Percentiles rank a stretch among this genome's conserved stretches.
phyloP scores from a whole-genome alignment of 2,113 vertebrate genomes.

The Abramis brama region DNA sequence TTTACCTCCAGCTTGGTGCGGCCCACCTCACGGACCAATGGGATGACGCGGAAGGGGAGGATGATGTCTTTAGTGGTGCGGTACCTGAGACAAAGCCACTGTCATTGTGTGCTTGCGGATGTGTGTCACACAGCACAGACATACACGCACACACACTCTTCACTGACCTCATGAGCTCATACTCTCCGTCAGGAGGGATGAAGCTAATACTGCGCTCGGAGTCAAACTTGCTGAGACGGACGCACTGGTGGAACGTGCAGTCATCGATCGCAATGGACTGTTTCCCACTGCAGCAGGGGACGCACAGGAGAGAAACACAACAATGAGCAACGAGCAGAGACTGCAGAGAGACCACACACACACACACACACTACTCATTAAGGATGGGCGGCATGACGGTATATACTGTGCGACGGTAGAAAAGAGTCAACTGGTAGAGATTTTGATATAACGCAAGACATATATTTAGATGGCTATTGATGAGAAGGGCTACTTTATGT shows the following conservation, averaged over 20 bases:
- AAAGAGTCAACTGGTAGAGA: not conserved
- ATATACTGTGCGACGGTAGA: not conserved
- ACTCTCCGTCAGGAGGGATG: slow-evolving; percentile 98
- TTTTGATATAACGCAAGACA: not conserved
- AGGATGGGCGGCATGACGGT: not conserved
- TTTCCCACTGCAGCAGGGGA: slow-evolving; percentile 83
- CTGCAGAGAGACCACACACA: slow-evolving; percentile 20
- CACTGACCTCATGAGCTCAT: slow-evolving; percentile 96
- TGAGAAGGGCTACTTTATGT: not conserved
- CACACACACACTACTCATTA: slow-evolving; percentile 1
- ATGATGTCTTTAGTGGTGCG: slow-evolving; percentile 99
- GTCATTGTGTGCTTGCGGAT: not conserved
- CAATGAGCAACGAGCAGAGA: not conserved
- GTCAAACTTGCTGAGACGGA: slow-evolving; percentile 99
- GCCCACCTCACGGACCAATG: slow-evolving; percentile 94
- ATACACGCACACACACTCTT: not conserved
- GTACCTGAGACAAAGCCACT: slow-evolving; percentile 78
- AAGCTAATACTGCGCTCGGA: slow-evolving; percentile 99
- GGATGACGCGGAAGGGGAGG: slow-evolving; percentile 97
- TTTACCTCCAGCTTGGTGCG: slow-evolving; percentile 98
- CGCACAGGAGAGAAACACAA: slow-evolving; percentile 34
- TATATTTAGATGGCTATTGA: not conserved
- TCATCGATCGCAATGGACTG: slow-evolving; percentile 99
- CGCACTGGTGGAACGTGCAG: slow-evolving; percentile 99
- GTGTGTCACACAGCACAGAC: not conserved